A percentile compares a stretch with the other conserved stretches of the same genome.
Conservation (phyloP, 2,797 vertebrate species). For the Eupleurogrammus muticus region DNA sequence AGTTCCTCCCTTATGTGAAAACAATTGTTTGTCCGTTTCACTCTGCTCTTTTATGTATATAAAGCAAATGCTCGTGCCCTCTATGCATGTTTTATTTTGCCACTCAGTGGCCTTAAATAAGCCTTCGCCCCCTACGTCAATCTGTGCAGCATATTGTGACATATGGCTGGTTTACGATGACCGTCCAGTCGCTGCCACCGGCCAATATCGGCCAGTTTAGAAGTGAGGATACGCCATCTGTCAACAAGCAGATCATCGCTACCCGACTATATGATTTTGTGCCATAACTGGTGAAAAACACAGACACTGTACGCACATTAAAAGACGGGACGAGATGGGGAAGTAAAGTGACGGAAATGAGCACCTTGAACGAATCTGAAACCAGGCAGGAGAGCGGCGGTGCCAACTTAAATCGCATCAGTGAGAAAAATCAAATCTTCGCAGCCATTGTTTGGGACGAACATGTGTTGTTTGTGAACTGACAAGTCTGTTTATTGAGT, state of each 20-base stretch:
- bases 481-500: constrained; percentile 41
- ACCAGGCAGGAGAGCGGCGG: constrained; percentile 22
- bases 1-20: constrained; percentile 25
- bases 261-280: constrained; percentile 46
- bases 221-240: constrained; percentile 78
- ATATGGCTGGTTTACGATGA: constrained; percentile 78
- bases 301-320: constrained; percentile 16
- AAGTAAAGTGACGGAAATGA: not conserved
- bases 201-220: constrained; percentile 75
- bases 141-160: constrained; percentile 77
- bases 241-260: constrained; percentile 60
- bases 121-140: constrained; percentile 60
- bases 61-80: constrained; percentile 62
- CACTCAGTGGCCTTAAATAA: constrained; percentile 66
- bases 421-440: constrained; percentile 36
- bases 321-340: constrained; percentile 15
- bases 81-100: constrained; percentile 61
- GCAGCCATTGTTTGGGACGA: constrained; percentile 36
- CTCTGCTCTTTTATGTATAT: constrained; percentile 24
- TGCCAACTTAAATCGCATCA: constrained; percentile 11
- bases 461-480: constrained; percentile 48
- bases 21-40: constrained; percentile 12
- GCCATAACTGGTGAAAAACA: constrained; percentile 44
- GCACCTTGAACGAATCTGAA: constrained; percentile 32
- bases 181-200: constrained; percentile 69